These are phyloP conservation scores for Leptinotarsa peninsularis DNA, from an alignment of 2,888 invertebrate genomes.

Conservation along the genomic window DNA sequence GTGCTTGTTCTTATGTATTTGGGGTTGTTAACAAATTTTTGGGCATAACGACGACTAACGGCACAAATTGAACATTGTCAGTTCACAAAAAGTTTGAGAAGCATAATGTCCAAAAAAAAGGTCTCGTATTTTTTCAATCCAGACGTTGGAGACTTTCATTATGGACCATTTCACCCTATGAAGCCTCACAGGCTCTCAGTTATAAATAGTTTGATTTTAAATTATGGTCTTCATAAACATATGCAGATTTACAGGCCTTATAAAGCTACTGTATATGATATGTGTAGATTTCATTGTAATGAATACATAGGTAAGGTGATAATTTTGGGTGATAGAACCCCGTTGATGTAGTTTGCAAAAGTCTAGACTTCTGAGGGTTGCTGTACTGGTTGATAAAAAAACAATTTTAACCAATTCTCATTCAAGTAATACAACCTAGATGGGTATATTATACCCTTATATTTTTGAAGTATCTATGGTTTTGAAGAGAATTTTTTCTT, in stretches of 20 bases:
- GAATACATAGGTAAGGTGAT: conserved; percentile 81
- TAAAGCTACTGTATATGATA: conserved; percentile 93
- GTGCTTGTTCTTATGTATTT: conserved; percentile 73
- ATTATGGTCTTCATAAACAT: conserved; percentile 95
- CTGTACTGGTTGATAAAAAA: no score
- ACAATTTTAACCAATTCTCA: no score
- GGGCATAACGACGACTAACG: conserved; percentile 38
- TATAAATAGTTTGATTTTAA: conserved; percentile 94
- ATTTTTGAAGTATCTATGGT: no score
- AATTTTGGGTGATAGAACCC: background rate
- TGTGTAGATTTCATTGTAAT: conserved; percentile 97
- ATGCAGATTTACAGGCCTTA: conserved; percentile 98
- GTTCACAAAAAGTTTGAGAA: background rate
- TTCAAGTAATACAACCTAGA: no score
- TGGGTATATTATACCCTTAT: no score
- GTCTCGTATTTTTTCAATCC: conserved; percentile 98
- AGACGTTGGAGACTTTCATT: conserved; percentile 98
- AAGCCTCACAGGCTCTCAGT: conserved; percentile 97
- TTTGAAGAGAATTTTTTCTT: no score
- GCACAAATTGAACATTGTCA: conserved; percentile 11
- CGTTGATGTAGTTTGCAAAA: no score
- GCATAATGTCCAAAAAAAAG: conserved; percentile 69
- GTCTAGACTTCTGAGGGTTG: no score
- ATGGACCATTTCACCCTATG: conserved; percentile 99
- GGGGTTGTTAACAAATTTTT: conserved; percentile 73